These are phyloP conservation scores for Actinia tenebrosa DNA, from an alignment of 64 coral and sea anemone genomes.

Conservation along the genomic window DNA sequence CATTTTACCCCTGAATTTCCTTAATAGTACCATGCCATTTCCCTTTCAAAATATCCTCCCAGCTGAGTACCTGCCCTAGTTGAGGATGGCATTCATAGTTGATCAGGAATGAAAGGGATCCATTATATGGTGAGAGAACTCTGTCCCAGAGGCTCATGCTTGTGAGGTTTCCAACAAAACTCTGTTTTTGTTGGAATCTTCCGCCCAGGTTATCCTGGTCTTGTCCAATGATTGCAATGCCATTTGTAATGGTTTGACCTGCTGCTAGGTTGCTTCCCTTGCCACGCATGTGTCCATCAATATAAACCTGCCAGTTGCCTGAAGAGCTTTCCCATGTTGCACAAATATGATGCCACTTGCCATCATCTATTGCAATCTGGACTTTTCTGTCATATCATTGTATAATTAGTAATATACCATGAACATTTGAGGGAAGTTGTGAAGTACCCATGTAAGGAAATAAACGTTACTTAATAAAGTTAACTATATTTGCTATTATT, in stretches of 20 bases:
- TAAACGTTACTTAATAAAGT: no score
- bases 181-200: neutral
- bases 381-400: no score
- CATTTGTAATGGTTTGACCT: neutral
- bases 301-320: no score
- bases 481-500: no score
- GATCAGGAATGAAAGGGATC: neutral
- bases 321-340: no score
- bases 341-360: no score
- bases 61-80: neutral
- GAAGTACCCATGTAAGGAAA: no score
- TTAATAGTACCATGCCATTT: neutral
- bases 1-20: no score
- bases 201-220: neutral
- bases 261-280: neutral
- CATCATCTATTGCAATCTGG: no score
- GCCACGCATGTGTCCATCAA: neutral
- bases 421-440: no score
- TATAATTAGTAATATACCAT: no score
- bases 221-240: neutral
- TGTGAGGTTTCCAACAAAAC: neutral
- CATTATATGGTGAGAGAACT: neutral
- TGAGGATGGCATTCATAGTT: neutral
- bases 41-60: neutral
- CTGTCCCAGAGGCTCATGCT: neutral